Base-by-base conservation (phyloP, 1,140 invertebrate genomes). In the Euborellia annulipes region DNA sequence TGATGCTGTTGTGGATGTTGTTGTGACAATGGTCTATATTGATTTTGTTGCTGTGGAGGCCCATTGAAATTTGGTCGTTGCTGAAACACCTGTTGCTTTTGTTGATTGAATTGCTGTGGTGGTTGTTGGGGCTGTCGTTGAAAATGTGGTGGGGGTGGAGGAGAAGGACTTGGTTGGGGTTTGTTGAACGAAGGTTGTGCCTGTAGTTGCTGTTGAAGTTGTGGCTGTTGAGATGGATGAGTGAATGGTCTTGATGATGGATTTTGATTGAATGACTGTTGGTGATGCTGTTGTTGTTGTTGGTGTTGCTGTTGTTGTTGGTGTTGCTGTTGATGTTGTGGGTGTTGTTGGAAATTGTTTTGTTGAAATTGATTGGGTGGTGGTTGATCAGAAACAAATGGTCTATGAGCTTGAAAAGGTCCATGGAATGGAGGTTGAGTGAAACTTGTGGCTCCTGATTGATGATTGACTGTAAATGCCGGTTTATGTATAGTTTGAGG, bases 71-170 rank as follows among this genome's bases (percentile, higher is more conserved):
- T 39, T 48, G 42, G 49, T 40, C 43, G 41, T 19, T 43, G 50
- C 11, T 34, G 18, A n/a, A n/a, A n/a, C 32, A 22, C 17, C 36
- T 53, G 55, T 16, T 50, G 46, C 41, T 54, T 52, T 21, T 42
- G 53, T 36, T 13, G 14, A 22, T 30, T 20, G 16, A 34, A 23
- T 7, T 32, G 22, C 14, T 47, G 43, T 7, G 43, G 39, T 59
- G 62, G 50, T 59, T 59, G 53, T 66, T 71, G 50, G 62, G 66
- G 49, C 63, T 59, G 49, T 59, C 67, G 39, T 66, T 63, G 11
- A 62, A 57, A 3, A 62, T 64, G 20, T 69, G 37, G 48, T 68
- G 61, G 47, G 41, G 22, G 47, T 19, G 23, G 51, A 36, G 47
- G 51, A 46, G 32, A 43, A 20, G 36, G 34, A 47, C 62, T 63